Evolutionary conservation across 2,888 invertebrate species (phyloP), one percentile per base, ranked within the genome.

Genomic region (Malthinus flaveolus): DNA sequence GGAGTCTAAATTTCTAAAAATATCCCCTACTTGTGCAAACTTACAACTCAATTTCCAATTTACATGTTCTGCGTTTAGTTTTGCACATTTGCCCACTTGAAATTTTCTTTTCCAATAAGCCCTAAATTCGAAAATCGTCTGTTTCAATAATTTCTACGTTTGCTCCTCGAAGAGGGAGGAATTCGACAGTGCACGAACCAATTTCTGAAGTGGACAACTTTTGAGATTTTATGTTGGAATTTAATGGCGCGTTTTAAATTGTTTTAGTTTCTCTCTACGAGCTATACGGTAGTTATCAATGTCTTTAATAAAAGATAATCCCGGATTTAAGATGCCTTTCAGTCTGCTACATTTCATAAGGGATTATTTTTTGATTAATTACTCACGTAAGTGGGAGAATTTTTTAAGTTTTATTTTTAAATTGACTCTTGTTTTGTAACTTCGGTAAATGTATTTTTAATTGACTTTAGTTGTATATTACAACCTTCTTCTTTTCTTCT

Each of bases 191-290:
- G 52, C 39, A 44, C 53, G 53, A 60, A 61, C 61, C 65, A 65
- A 68, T 71, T 69, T 68, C 69, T 69, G 69, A 67, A 65, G 65
- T 68, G 67, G 70, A 68, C 67, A 66, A 65, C 61, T 66, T 56
- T 23, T 57, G 66, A 68, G 66, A 68, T 70, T 69, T 67, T 68
- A 66, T 66, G 69, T 67, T 56, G 61, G 34, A 57, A 64, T 69
- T 70, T 71, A 70, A 70, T 71, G 71, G 68, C 42, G 64, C 69
- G 67, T 64, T 3, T 65, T 64, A 66, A 69, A 66, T 67, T 59
- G 64, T 49, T 53, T 60, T 59, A 59, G 65, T 64, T 62, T 62
- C 54, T 60, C 49, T 46, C 55, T 56, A 61, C 23, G 2, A 23
- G 5, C 23, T 3, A 23, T 5, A 23, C 23, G 23, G 23, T 23